A percentile compares a stretch with the other conserved stretches of the same genome.
Conservation (phyloP, 2,797 vertebrate species). For the Lagodon rhomboides region DNA sequence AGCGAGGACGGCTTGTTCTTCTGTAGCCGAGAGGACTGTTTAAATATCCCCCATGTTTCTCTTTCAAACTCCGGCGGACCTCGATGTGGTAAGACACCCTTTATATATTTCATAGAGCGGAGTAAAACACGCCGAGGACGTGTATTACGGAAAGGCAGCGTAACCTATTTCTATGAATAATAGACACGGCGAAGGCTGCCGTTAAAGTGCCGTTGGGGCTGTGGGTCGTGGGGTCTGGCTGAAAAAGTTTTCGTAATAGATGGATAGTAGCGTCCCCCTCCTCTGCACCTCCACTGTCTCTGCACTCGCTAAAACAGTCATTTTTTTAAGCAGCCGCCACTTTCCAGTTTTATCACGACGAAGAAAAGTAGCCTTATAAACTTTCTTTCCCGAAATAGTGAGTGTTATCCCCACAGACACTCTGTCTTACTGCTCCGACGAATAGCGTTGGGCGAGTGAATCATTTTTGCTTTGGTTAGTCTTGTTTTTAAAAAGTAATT, state of each 20-base stretch:
- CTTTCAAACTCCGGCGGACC: conserved; percentile 66
- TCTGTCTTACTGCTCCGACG: not conserved
- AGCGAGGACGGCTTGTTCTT: conserved; percentile 62
- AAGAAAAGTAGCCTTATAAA: conserved; percentile 49
- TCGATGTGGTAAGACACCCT: conserved; percentile 72
- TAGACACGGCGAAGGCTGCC: conserved; percentile 43
- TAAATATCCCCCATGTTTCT: conserved; percentile 76
- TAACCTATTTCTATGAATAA: conserved; percentile 52
- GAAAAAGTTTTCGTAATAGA: conserved; percentile 56
- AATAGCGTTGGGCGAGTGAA: too few species aligned
- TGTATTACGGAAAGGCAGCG: not conserved
- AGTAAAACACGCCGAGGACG: not conserved
- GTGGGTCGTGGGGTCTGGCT: conserved; percentile 2
- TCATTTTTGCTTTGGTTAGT: not conserved
- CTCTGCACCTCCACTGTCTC: not conserved
- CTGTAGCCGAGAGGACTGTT: conserved; percentile 60
- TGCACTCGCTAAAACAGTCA: not conserved
- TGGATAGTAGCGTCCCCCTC: not conserved
- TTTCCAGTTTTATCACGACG: conserved; percentile 16
- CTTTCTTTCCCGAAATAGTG: conserved; percentile 35
- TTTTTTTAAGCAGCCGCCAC: conserved; percentile 17
- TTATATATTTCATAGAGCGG: not conserved
- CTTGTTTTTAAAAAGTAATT: not conserved
- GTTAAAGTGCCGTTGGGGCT: not conserved
- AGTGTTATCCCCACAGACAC: not conserved